Evolutionary conservation across 2,113 vertebrate genomes (phyloP).

Genomic region (Varanus komodoensis): DNA sequence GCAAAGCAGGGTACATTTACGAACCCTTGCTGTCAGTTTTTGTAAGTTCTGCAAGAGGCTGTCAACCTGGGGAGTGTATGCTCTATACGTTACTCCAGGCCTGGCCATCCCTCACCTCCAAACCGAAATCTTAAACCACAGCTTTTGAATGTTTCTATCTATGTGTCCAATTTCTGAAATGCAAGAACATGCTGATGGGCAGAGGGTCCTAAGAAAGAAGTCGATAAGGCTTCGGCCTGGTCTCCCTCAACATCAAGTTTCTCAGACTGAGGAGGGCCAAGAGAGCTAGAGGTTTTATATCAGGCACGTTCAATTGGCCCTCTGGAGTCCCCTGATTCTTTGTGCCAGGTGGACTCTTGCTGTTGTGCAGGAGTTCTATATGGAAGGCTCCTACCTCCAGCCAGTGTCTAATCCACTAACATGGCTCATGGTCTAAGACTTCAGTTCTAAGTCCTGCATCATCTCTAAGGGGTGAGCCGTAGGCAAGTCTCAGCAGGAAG

Average conservation of each 20-base stretch:
- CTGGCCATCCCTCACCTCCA: background rate
- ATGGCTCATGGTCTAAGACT: background rate
- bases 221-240: background rate
- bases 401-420: background rate
- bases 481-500: background rate
- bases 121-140: background rate
- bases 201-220: background rate
- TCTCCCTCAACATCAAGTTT: background rate
- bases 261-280: background rate
- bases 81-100: background rate
- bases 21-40: slow-evolving; percentile 3
- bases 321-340: background rate
- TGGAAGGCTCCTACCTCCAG: background rate
- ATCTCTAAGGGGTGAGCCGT: background rate
- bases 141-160: background rate
- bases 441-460: background rate
- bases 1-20: slow-evolving; percentile 6
- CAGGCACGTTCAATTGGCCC: background rate
- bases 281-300: background rate
- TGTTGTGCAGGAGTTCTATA: background rate
- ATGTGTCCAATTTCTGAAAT: background rate
- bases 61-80: background rate
- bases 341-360: background rate
- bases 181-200: background rate
- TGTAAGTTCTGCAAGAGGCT: background rate